Conservation (phyloP, 2,797 vertebrate species). For the Galago senegalensis region DNA sequence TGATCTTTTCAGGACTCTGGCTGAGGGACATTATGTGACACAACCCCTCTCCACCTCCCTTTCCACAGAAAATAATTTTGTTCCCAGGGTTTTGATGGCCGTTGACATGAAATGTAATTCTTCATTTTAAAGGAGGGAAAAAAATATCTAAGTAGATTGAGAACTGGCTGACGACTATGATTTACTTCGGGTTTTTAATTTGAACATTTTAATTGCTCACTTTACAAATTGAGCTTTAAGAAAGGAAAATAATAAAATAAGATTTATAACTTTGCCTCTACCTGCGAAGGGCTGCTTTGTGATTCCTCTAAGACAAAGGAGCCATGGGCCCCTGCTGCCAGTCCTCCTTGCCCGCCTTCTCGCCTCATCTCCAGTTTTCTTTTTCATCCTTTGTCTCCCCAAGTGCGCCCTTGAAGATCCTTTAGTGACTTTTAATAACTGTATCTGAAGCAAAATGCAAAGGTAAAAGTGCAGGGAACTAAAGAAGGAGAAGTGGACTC, state of each 20-base stretch:
- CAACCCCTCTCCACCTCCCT: not conserved
- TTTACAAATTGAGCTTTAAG: conserved; percentile 69
- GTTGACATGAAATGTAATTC: not conserved
- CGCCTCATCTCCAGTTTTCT: not conserved
- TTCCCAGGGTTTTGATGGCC: not conserved
- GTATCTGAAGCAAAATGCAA: conserved; percentile 5
- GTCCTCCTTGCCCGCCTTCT: not conserved
- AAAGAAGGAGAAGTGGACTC: not conserved
- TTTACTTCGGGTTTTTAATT: conserved; percentile 70
- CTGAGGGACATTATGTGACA: not conserved
- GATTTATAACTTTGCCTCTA: not conserved
- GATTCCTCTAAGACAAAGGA: not conserved
- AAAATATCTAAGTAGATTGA: conserved; percentile 30
- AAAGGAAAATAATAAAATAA: conserved; percentile 58
- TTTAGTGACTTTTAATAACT: not conserved
- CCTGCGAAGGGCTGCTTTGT: conserved; percentile 10
- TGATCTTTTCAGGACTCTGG: not conserved
- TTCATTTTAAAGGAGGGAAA: not conserved
- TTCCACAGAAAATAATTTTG: not conserved
- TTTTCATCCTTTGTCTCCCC: not conserved
- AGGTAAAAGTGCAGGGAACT: not conserved
- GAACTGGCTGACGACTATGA: conserved; percentile 62
- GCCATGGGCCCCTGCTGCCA: not conserved
- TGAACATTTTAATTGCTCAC: conserved; percentile 69
- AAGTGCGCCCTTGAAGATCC: not conserved